These are phyloP conservation scores for Odobenus rosmarus DNA, from an alignment of 2,113 vertebrate genomes.

Conservation along the genomic window DNA sequence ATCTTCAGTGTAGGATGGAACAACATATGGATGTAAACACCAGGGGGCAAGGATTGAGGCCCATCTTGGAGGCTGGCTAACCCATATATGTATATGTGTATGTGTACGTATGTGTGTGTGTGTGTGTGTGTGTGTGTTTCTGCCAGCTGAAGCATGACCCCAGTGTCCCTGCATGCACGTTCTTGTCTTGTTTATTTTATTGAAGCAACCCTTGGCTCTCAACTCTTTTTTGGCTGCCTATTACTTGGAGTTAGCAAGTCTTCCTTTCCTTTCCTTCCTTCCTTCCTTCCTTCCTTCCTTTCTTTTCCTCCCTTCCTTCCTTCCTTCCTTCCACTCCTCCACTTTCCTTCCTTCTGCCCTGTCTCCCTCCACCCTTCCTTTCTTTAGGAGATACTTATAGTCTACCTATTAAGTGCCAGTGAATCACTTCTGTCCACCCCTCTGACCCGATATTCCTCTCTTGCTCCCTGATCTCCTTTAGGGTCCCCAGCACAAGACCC, in stretches of 20 bases:
- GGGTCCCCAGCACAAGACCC: neutral
- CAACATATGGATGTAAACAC: neutral
- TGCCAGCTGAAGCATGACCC: neutral
- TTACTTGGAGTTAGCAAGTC: neutral
- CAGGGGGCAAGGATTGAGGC: neutral
- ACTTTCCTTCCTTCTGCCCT: neutral
- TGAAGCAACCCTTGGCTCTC: neutral
- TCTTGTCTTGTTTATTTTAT: neutral
- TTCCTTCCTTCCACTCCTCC: neutral
- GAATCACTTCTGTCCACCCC: neutral
- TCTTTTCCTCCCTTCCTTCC: neutral
- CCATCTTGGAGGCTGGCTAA: neutral
- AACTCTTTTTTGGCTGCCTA: neutral
- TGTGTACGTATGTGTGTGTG: neutral
- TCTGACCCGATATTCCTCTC: neutral
- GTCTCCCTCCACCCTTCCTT: neutral
- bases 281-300: neutral
- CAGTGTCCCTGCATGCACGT: neutral
- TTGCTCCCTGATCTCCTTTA: neutral
- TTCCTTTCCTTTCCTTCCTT: neutral
- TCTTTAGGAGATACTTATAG: neutral
- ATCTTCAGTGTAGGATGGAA: neutral
- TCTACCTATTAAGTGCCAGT: neutral
- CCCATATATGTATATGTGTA: neutral
- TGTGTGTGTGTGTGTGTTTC: neutral